phyloP scores from a whole-genome alignment of 2,113 vertebrate species.

The Lampris megalopsis region DNA sequence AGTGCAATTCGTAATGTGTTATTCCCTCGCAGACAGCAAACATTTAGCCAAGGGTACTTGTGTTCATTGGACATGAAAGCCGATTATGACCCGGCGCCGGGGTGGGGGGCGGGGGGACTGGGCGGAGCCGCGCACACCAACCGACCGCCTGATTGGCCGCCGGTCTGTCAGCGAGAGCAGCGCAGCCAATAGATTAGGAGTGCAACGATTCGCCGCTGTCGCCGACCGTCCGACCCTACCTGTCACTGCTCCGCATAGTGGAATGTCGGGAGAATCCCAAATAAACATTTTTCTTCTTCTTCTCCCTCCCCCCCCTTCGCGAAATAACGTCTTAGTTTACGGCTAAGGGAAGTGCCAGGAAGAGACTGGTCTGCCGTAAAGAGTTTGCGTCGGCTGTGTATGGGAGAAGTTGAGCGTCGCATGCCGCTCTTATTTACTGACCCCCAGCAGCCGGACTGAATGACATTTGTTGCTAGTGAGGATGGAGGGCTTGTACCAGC shows the following conservation, averaged over 20 bases:
- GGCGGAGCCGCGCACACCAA: slow-evolving; percentile 4
- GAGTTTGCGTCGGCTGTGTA: neutral
- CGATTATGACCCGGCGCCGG: slow-evolving; percentile 47
- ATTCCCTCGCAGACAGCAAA: neutral
- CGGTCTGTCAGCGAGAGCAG: slow-evolving; percentile 9
- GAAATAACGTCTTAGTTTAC: too few species aligned
- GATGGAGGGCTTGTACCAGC: slow-evolving; percentile 63
- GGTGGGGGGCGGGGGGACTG: too few species aligned
- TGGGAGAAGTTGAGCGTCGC: slow-evolving; percentile 7
- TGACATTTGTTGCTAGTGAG: slow-evolving; percentile 39
- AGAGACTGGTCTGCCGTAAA: too few species aligned
- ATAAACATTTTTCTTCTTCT: neutral
- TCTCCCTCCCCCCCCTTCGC: too few species aligned
- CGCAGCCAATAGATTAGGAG: slow-evolving; percentile 39
- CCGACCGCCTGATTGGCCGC: slow-evolving; percentile 42
- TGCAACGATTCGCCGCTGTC: neutral
- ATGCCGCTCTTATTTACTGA: neutral
- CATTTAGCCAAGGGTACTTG: neutral
- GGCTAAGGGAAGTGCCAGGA: too few species aligned
- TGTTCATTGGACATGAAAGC: slow-evolving; percentile 46
- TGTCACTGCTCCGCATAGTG: slow-evolving; percentile 22
- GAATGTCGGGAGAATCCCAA: neutral
- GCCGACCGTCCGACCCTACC: slow-evolving; percentile 22
- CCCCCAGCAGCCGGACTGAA: slow-evolving; percentile 15
- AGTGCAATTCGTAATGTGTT: neutral